Evolutionary conservation across 2,113 vertebrate genomes (phyloP), one percentile per base, ranked within the genome.

Genomic region (Silurus glanis): DNA sequence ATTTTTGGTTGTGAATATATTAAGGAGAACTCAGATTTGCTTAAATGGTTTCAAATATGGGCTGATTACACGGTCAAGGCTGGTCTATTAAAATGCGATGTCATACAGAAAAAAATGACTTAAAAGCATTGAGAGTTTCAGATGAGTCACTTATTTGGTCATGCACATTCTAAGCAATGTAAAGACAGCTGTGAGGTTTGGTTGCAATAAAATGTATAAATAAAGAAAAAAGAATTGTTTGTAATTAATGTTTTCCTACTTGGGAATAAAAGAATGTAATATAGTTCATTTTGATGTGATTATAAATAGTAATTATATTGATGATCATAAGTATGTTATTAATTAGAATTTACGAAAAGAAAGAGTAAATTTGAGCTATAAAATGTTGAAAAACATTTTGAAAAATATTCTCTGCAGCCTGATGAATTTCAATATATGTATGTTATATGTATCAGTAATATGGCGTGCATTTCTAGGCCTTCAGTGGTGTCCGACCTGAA

Each of bases 181-280:
- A 37, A 82, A 53, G 16, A 69, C 6, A 55, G 9, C n/a, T 53
- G 72, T 76, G 74, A 76, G 25, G 56, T 59, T 59, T 80, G 37
- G 78, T 80, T 59, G 37, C 53, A 80, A 80, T 80, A 59, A 80
- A 80, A 59, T 80, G 25, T 45, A 59, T 80, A 2, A 80, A 56
- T 23, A 59, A 45, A 55, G 4, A 7, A 6, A 25, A 23, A n/a
- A 1, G 13, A 12, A 53, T 53, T 25, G 69, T 74, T 72, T 16
- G 45, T 47, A 47, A 72, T 6, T 66, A 6, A 49, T 62, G 9
- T 3, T 59, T 25, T 37, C 13, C 53, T 28, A 79, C 0, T 45
- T 21, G 0, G 9, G 37, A 59, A 45, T 2, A 56, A 9, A 17
- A 37, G 37, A 37, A 37, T 37, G 37, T 37, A 37, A 37, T 37